Evolutionary conservation across 2,797 vertebrate genomes (phyloP).

Genomic region (Cyprinodon diabolis): DNA sequence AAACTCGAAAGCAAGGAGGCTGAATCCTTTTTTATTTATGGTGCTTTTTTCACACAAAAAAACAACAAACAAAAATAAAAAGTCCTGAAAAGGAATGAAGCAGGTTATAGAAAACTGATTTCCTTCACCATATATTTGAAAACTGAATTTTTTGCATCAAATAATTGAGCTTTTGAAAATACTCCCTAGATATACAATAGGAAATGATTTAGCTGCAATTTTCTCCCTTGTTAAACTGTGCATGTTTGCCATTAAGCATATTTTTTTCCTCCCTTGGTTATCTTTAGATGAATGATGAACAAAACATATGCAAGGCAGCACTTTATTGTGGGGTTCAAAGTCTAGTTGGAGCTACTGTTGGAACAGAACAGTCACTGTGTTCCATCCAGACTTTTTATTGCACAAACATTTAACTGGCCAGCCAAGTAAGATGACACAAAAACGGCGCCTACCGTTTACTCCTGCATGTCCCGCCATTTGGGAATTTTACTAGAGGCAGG

Average conservation of each 20-base stretch:
- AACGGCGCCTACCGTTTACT: background rate
- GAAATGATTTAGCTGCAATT: background rate
- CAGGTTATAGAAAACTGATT: conserved; percentile 1
- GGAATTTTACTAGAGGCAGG: background rate
- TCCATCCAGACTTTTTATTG: conserved; percentile 2
- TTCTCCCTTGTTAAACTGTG: background rate
- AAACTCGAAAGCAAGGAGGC: conserved; percentile 31
- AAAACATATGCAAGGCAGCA: background rate
- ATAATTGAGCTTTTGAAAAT: background rate
- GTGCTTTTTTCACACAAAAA: background rate
- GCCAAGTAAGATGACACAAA: background rate
- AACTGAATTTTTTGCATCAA: background rate
- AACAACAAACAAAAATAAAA: too few relatives aligned
- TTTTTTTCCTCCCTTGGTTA: background rate
- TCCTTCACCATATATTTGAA: background rate
- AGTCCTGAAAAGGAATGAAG: background rate
- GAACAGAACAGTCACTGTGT: conserved; percentile 3
- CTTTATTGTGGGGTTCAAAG: conserved; percentile 16
- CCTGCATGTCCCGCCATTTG: background rate
- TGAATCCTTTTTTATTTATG: conserved; percentile 18
- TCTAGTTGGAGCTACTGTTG: conserved; percentile 15
- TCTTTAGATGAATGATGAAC: background rate
- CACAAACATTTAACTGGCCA: conserved; percentile 5
- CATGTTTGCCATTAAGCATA: background rate
- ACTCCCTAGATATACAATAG: background rate